Conservation (phyloP, 92 coral and sea anemone species). For the Porites lobata region DNA sequence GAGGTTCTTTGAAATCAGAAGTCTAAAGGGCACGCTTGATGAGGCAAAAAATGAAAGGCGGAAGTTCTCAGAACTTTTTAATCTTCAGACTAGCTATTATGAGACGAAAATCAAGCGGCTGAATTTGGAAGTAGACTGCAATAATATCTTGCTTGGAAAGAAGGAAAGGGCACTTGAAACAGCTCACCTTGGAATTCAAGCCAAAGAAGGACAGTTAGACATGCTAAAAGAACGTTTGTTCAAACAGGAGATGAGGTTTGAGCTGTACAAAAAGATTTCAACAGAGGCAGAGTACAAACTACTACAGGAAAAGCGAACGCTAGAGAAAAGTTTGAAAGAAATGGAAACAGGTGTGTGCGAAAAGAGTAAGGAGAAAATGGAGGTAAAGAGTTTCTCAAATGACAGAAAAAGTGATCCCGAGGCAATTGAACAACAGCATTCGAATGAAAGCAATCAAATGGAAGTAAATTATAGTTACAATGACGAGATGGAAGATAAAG, state of each 20-base stretch:
- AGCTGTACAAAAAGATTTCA: conserved; percentile 7
- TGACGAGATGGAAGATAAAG: neutral
- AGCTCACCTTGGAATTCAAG: neutral
- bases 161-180: neutral
- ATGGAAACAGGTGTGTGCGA: neutral
- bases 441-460: neutral
- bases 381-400: neutral
- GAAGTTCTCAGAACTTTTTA: neutral
- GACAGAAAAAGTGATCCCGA: neutral
- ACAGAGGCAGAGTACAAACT: conserved; percentile 5
- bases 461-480: neutral
- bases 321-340: neutral
- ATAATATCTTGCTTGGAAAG: neutral
- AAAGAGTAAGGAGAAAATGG: neutral
- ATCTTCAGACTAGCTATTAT: neutral
- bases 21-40: neutral
- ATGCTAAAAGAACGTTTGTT: neutral
- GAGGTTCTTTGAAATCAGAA: neutral
- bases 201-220: neutral
- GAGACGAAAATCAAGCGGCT: neutral
- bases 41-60: neutral
- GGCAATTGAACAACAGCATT: neutral
- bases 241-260: neutral
- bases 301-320: neutral
- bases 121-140: neutral